A percentile compares a stretch with the other conserved stretches of the same genome.
Evolutionary conservation across 2,888 invertebrate genomes (phyloP).

Genomic region (Himalopsyche japonica): DNA sequence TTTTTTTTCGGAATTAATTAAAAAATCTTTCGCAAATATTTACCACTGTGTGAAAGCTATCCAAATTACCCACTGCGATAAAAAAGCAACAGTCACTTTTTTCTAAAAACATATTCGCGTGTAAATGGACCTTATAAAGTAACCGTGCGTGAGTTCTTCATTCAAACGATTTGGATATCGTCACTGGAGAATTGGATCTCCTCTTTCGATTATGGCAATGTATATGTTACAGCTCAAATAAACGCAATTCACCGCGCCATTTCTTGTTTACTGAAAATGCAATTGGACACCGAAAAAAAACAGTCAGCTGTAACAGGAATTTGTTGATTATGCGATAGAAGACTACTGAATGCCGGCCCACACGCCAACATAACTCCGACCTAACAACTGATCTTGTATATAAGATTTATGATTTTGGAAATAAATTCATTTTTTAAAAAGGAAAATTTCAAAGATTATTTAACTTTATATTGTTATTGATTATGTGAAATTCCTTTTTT

Average conservation of each 20-base stretch:
- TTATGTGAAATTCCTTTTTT: too few relatives aligned
- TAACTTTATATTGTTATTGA: too few relatives aligned
- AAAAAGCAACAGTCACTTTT: too few relatives aligned
- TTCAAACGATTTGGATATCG: background rate
- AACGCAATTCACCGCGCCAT: background rate
- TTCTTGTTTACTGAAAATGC: background rate
- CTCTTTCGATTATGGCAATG: background rate
- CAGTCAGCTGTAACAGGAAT: background rate
- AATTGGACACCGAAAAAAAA: background rate
- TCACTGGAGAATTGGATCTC: background rate
- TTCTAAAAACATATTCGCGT: background rate
- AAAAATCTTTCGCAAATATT: too few relatives aligned
- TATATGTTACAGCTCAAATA: background rate
- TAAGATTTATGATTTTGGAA: too few relatives aligned
- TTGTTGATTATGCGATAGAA: background rate
- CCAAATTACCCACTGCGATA: too few relatives aligned
- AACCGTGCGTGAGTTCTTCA: background rate
- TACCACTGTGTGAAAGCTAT: too few relatives aligned
- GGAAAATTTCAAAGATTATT: too few relatives aligned
- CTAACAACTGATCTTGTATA: too few relatives aligned
- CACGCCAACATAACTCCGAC: background rate
- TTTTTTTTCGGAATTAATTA: too few relatives aligned
- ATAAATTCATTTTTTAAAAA: too few relatives aligned
- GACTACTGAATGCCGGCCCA: background rate
- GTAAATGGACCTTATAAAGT: background rate